Evolutionary conservation across 2,797 vertebrate genomes (phyloP).

Genomic region (Enteromius treurensis): DNA sequence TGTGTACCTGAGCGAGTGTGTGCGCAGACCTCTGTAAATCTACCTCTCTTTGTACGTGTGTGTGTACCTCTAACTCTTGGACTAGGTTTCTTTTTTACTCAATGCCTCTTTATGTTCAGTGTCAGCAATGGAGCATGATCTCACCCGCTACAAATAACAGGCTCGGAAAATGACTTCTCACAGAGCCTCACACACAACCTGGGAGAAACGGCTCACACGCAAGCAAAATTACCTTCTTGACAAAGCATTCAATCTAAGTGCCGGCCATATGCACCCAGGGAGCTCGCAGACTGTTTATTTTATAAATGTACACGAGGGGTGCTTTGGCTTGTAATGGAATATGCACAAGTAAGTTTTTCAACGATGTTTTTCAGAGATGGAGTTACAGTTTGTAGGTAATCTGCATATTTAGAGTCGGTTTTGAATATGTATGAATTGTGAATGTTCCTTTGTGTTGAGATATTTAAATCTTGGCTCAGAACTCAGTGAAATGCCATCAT

Average conservation of each 20-base stretch:
- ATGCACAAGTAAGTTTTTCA: conserved; percentile 15
- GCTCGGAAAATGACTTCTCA: conserved; percentile 58
- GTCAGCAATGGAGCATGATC: conserved; percentile 77
- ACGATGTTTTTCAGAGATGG: conserved; percentile 17
- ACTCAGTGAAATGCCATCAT: conserved; percentile 55
- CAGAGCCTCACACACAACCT: conserved; percentile 53
- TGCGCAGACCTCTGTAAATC: conserved; percentile 42
- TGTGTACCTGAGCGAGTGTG: conserved; percentile 48
- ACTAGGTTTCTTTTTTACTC: conserved; percentile 74
- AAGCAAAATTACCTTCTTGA: conserved; percentile 60
- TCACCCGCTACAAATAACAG: conserved; percentile 72
- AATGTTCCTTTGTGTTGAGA: conserved; percentile 43
- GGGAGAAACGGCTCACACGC: conserved; percentile 61
- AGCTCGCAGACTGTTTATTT: conserved; percentile 47
- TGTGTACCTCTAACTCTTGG: conserved; percentile 73
- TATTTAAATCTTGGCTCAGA: conserved; percentile 55
- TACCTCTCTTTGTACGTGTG: conserved; percentile 24
- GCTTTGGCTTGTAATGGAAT: conserved; percentile 38
- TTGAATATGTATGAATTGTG: conserved; percentile 37
- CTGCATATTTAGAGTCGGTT: conserved; percentile 16
- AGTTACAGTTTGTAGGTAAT: conserved; percentile 30
- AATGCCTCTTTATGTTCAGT: conserved; percentile 81
- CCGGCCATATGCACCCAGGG: conserved; percentile 38
- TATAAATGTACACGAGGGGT: conserved; percentile 45
- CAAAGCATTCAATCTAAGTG: conserved; percentile 58